Conservation (phyloP, 2,888 invertebrate genomes). For the Ornithoptera alexandrae region DNA sequence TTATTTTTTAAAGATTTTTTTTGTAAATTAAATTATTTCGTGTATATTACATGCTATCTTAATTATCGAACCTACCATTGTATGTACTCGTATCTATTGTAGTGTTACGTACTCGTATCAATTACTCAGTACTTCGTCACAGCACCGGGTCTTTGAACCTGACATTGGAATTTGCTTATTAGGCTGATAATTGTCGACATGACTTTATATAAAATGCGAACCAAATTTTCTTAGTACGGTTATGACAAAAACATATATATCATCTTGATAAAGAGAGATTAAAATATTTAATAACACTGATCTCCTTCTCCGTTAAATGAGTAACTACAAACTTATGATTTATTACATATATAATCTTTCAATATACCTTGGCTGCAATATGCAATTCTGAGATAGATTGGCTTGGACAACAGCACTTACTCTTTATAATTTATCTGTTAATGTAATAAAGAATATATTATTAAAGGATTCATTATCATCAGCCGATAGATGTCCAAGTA, state of each 20-base stretch:
- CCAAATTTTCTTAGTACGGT: slow-evolving; percentile 1
- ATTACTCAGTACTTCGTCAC: slow-evolving; percentile 34
- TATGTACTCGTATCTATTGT: slow-evolving; percentile 11
- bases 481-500: no score
- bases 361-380: no score
- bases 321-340: no score
- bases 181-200: slow-evolving; percentile 35
- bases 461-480: no score
- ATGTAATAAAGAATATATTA: no score
- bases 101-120: slow-evolving; percentile 26
- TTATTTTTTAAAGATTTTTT: no score
- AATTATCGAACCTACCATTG: slow-evolving; percentile 9
- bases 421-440: no score
- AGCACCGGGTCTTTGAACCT: slow-evolving; percentile 36
- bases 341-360: no score
- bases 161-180: slow-evolving; percentile 39
- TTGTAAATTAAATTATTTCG: background rate
- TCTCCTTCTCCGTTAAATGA: no score
- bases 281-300: no score
- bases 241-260: background rate
- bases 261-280: background rate
- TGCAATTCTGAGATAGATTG: no score
- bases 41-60: background rate
- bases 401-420: no score
- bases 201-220: slow-evolving; percentile 26